Percentiles rank a stretch among this genome's conserved stretches.
Conservation (phyloP, 2,113 vertebrate genomes). For the Hypomesus transpacificus region DNA sequence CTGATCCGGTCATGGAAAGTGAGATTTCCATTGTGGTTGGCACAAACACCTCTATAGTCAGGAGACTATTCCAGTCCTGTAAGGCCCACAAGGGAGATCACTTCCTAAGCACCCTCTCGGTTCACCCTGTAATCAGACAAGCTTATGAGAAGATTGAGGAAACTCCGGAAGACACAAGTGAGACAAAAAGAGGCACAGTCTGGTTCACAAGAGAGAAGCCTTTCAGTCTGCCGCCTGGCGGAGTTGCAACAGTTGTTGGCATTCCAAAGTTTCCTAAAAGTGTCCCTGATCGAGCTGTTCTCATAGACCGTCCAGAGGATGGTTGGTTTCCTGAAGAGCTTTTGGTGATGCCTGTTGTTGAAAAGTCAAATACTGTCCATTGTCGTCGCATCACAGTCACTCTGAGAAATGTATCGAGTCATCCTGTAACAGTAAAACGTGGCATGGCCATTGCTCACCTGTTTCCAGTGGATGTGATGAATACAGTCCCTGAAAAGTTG, state of each 20-base stretch:
- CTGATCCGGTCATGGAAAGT: background rate
- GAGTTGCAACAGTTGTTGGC: background rate
- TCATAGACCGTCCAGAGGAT: conserved; percentile 12
- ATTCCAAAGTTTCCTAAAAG: conserved; percentile 14
- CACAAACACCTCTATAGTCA: conserved; percentile 17
- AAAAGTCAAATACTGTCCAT: background rate
- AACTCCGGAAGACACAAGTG: background rate
- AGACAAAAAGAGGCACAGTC: background rate
- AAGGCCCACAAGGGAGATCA: background rate
- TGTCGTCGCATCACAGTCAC: conserved; percentile 8
- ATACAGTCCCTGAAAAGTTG: background rate
- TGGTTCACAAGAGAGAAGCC: conserved; percentile 6
- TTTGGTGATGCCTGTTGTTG: conserved; percentile 5
- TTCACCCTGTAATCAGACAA: conserved; percentile 18
- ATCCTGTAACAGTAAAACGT: conserved; percentile 10
- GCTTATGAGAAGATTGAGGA: conserved; percentile 11
- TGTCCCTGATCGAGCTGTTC: background rate
- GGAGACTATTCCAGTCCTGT: conserved; percentile 1
- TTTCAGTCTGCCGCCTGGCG: conserved; percentile 1
- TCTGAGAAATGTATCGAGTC: conserved; percentile 13
- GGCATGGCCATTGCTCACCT: conserved; percentile 24
- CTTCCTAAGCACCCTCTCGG: conserved; percentile 8
- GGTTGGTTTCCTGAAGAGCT: background rate
- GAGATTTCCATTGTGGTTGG: conserved; percentile 16
- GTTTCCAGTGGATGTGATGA: conserved; percentile 14